phyloP scores from a whole-genome alignment of 2,113 vertebrate genomes.

The Etheostoma spectabile region DNA sequence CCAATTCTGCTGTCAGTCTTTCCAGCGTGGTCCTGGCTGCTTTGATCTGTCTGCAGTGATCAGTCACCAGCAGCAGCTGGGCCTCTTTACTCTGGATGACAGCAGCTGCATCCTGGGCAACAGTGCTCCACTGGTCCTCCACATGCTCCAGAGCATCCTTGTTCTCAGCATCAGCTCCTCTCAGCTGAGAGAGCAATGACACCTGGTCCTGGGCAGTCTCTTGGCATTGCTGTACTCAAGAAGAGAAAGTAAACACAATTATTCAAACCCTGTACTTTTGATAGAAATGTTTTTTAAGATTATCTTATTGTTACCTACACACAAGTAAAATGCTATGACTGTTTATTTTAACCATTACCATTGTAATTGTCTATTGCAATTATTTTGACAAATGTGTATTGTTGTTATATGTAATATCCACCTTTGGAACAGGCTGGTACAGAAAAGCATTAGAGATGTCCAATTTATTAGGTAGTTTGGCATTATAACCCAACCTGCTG shows the following conservation, averaged over 20 bases:
- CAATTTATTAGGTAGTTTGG: not conserved
- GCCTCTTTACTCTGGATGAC: constrained; percentile 85
- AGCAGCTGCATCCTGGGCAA: constrained; percentile 84
- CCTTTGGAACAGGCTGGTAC: not conserved
- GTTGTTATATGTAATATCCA: not conserved
- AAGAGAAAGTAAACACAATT: not conserved
- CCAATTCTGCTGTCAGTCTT: constrained; percentile 82
- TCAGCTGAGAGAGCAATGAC: constrained; percentile 48
- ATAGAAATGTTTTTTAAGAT: not conserved
- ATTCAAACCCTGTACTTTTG: not conserved
- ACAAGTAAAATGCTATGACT: not conserved
- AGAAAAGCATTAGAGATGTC: not conserved
- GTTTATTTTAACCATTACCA: not conserved
- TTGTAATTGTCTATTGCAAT: fast-evolving
- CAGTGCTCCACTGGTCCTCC: constrained; percentile 80
- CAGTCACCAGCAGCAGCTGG: constrained; percentile 82
- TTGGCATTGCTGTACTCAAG: constrained; percentile 69
- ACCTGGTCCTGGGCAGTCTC: constrained; percentile 59
- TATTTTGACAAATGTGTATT: not conserved
- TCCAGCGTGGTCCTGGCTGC: constrained; percentile 78
- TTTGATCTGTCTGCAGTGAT: constrained; percentile 81
- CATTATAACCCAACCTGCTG: not conserved
- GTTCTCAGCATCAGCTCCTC: constrained; percentile 24
- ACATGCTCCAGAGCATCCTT: constrained; percentile 48
- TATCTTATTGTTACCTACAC: not conserved